These are phyloP conservation scores for Porites lutea DNA, from an alignment of 64 coral and sea anemone species.

Conservation along the genomic window DNA sequence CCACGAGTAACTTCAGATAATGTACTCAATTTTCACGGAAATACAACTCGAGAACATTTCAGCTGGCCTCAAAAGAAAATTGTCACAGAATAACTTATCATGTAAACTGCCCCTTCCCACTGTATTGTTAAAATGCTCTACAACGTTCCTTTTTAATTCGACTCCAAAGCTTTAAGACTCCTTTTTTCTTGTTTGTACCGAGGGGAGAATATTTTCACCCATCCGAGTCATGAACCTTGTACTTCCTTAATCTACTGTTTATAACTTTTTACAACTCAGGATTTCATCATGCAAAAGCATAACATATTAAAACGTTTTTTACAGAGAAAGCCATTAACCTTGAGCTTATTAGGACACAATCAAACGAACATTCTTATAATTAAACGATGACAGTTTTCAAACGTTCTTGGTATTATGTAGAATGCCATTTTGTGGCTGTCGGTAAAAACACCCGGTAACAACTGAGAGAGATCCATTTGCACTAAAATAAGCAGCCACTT, in stretches of 20 bases:
- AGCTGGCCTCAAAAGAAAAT: too few relatives aligned
- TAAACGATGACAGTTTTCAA: conserved; percentile 48
- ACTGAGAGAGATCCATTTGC: not conserved
- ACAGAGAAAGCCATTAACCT: conserved; percentile 16
- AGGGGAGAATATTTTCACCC: too few relatives aligned
- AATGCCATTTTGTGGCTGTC: conserved; percentile 31
- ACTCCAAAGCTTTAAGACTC: too few relatives aligned
- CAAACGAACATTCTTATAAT: conserved; percentile 48
- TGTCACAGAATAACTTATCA: conserved; percentile 4
- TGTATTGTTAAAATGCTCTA: too few relatives aligned
- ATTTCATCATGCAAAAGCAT: not conserved
- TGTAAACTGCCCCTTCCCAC: not conserved
- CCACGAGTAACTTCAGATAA: not conserved
- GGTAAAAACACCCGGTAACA: conserved; percentile 22
- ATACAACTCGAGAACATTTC: not conserved
- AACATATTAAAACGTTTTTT: conserved; percentile 16
- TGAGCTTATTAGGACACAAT: conserved; percentile 29
- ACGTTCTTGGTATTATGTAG: conserved; percentile 15
- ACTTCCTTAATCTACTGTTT: too few relatives aligned
- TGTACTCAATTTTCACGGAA: conserved; percentile 7
- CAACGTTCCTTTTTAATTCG: too few relatives aligned
- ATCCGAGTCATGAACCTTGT: too few relatives aligned
- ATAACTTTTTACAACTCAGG: too few relatives aligned
- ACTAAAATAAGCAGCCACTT: conserved; percentile 9
- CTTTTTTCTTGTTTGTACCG: too few relatives aligned